A percentile compares a stretch with the other conserved stretches of the same genome.
Conservation (phyloP, 2,888 invertebrate species). For the Thera britannica region DNA sequence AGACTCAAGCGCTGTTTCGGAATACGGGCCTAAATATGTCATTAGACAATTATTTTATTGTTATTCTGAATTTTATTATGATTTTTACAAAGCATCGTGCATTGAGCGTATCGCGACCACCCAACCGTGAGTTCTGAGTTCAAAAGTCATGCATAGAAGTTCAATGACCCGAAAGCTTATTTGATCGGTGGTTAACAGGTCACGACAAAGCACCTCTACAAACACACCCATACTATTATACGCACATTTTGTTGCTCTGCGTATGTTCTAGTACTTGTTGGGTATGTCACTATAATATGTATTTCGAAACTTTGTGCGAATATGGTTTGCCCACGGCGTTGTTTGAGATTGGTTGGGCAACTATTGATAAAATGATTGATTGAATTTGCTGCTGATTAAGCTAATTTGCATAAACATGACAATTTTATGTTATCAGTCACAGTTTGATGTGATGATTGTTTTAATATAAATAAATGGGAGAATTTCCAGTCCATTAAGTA, state of each 20-base stretch:
- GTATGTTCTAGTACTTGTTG: neutral
- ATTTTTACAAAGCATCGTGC: neutral
- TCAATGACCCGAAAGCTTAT: conserved; percentile 35
- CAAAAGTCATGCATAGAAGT: conserved; percentile 35
- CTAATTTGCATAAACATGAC: conserved; percentile 33
- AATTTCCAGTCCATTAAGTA: no score
- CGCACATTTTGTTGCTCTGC: no score
- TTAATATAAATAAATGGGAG: neutral
- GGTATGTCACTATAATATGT: conserved; percentile 15
- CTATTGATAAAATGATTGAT: conserved; percentile 37
- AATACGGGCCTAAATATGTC: neutral
- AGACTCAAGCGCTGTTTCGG: no score
- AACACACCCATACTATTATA: neutral
- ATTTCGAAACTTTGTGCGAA: conserved; percentile 25
- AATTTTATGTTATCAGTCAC: conserved; percentile 17
- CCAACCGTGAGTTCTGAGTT: conserved; percentile 32
- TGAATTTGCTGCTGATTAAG: conserved; percentile 31
- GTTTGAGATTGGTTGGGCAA: conserved; percentile 28
- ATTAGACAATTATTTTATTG: no score
- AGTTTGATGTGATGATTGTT: conserved; percentile 6
- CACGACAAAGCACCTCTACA: conserved; percentile 26
- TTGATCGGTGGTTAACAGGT: conserved; percentile 25
- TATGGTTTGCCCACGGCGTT: conserved; percentile 21
- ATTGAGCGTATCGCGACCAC: conserved; percentile 15
- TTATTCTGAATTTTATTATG: no score